Evolutionary conservation across 2,113 vertebrate species (phyloP).

Genomic region (Marcusenius ussheri): DNA sequence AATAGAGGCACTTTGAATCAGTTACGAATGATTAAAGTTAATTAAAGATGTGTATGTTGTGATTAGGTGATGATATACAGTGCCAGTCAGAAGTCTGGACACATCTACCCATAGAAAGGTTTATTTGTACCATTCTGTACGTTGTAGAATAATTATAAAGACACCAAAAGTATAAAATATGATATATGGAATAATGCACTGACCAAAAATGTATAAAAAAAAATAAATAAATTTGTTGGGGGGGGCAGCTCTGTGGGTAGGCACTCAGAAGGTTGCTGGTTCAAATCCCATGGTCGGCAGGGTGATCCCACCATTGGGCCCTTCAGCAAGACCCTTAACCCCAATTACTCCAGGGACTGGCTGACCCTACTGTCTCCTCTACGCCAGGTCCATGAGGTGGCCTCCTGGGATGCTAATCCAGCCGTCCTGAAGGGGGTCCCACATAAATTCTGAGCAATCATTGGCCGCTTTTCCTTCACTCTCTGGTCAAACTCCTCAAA

Average conservation of each 20-base stretch:
- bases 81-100: background rate
- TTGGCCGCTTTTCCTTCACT: too few species aligned
- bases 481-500: too few species aligned
- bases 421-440: too few species aligned
- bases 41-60: background rate
- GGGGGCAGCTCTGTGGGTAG: background rate
- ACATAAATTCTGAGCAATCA: too few species aligned
- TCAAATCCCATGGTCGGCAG: too few species aligned
- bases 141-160: background rate
- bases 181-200: background rate
- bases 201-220: background rate
- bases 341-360: too few species aligned
- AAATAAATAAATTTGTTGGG: background rate
- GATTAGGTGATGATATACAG: background rate
- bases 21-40: background rate
- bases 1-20: background rate
- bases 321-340: too few species aligned
- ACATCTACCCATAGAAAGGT: background rate
- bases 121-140: background rate
- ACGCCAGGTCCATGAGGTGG: too few species aligned
- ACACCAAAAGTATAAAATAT: background rate
- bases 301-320: too few species aligned
- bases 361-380: too few species aligned
- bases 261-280: too few species aligned
- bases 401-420: too few species aligned